These are phyloP conservation scores for Uria lomvia DNA, from an alignment of 2,113 vertebrate genomes.

Conservation along the genomic window DNA sequence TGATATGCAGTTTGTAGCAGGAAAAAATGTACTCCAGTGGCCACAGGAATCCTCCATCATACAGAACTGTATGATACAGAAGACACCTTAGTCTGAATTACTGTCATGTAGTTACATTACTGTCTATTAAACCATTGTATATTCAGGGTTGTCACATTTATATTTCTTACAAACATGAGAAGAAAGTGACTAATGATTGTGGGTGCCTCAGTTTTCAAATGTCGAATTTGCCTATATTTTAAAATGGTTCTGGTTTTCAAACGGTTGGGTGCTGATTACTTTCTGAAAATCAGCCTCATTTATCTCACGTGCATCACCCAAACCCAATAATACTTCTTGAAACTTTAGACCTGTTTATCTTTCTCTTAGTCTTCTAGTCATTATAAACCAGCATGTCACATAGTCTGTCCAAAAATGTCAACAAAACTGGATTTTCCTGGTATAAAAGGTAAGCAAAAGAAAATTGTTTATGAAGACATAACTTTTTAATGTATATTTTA, in stretches of 20 bases:
- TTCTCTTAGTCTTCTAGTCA: neutral
- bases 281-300: neutral
- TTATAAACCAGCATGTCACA: neutral
- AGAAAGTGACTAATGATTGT: neutral
- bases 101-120: neutral
- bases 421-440: slow-evolving; percentile 7
- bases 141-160: neutral
- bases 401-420: neutral
- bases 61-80: neutral
- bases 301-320: neutral
- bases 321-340: neutral
- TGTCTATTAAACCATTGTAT: neutral
- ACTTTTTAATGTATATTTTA: neutral
- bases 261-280: neutral
- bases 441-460: neutral
- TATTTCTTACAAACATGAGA: neutral
- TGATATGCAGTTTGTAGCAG: neutral
- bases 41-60: neutral
- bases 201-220: neutral
- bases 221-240: neutral
- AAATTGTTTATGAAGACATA: neutral
- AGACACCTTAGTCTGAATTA: neutral
- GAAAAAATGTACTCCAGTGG: neutral
- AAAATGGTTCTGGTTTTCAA: neutral
- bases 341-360: neutral